Conservation (phyloP, 2,888 invertebrate genomes). For the Trachelus stipa region DNA sequence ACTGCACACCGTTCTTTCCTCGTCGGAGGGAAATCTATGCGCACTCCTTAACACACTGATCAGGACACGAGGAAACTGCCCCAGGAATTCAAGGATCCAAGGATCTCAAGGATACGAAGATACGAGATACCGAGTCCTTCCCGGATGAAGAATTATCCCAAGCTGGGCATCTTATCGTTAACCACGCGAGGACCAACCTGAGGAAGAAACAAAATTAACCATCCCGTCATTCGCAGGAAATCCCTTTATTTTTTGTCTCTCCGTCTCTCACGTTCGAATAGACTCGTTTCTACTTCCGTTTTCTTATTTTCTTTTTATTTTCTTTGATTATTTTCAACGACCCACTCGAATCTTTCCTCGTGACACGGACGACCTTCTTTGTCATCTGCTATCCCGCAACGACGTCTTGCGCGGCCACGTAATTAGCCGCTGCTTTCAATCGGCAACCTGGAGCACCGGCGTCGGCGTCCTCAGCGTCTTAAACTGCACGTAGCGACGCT, state of each 20-base stretch:
- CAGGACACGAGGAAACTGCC: constrained; percentile 7
- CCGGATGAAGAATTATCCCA: not conserved
- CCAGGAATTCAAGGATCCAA: not conserved
- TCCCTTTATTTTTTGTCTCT: not conserved
- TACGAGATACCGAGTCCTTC: not conserved
- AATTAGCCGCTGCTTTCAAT: not conserved
- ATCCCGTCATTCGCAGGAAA: not conserved
- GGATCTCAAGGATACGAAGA: not conserved
- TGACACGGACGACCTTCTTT: not conserved
- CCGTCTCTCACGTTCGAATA: not conserved
- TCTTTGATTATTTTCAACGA: not conserved
- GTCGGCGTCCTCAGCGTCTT: not conserved
- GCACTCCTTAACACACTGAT: constrained; percentile 38
- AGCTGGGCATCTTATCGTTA: not conserved
- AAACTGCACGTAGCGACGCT: not conserved
- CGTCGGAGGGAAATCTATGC: constrained; percentile 25
- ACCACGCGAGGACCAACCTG: not conserved
- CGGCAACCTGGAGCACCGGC: not conserved
- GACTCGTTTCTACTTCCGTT: not conserved
- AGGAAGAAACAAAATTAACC: not conserved
- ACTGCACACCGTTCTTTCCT: constrained; percentile 6
- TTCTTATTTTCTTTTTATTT: not conserved
- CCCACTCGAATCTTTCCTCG: not conserved
- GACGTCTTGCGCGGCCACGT: not conserved
- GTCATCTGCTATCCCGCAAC: not conserved